Base-by-base conservation (phyloP, 2,113 vertebrate genomes). In the Poecile atricapillus region DNA sequence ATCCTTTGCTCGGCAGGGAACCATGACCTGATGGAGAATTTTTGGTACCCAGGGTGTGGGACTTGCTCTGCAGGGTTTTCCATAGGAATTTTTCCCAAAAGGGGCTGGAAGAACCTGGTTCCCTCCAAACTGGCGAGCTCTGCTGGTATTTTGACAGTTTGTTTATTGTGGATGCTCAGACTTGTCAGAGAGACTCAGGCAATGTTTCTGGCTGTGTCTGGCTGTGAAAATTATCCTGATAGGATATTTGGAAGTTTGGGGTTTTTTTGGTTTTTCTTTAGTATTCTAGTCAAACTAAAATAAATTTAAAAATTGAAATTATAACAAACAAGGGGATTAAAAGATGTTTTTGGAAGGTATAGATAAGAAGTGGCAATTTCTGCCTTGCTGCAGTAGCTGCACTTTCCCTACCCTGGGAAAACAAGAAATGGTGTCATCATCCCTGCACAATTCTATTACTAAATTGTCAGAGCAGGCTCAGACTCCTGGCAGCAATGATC, bases 401-500 rank as follows among this genome's bases (percentile, higher is more conserved):
- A 4, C 53, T 30, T 56, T 59, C 52, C 39, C 46, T 49, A 2
- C 23, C 5, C 43, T 22, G 37, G 64, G 74, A 90, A 89, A 79
- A 94, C 68, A 56, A 91, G 90, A 67, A 71, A 33, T 37, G 68
- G 59, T 58, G 73, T 85, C 87, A 56, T 37, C 91, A 80, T 85
- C 84, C 55, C 69, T 21, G 31, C 2, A 7, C 75, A 59, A 60
- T 70, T 84, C 95, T 9, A 94, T 96, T 90, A 90, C 73, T 88
- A 16, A 80, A 81, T 82, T 96, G 93, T 96, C 96, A 96, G 92
- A 65, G 50, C 64, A 79, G 15, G 56, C 63, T 62, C 68, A 16
- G 47, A 60, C 74, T 93, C 59, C 89, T 95, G 83, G 76, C 93
- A 91, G 89, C 79, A 63, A 3, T 76, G 95, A 73, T 90, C 94